Base-by-base conservation (phyloP, 2,797 vertebrate species). In the Danio choprae region DNA sequence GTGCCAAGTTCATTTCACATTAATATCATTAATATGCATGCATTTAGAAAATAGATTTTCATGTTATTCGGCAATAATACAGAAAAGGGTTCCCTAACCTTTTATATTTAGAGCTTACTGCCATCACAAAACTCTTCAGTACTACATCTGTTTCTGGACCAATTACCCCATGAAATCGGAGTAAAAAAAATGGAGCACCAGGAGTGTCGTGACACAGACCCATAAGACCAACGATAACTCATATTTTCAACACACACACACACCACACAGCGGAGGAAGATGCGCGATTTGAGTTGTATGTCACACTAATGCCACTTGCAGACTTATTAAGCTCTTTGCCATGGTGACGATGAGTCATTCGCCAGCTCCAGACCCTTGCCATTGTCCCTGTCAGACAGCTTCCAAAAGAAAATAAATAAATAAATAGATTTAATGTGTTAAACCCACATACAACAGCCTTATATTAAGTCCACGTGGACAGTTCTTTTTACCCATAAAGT, bases 321-420 rank as follows among this genome's bases (percentile, higher is more conserved):
- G 69, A 64, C 58, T 56, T 65, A 74, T 80, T 76, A 78, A 80
- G 55, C 65, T 59, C 67, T 60, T 80, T 80, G 71, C 82, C 65
- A 83, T 83, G 65, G 79, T n/a, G 68, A 83, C 72, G 18, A 74
- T 83, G 82, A 80, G 72, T 80, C 82, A 83, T 53, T 76, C 53
- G 11, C 58, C 67, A 51, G 40, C 36, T 69, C 80, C 64, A 63
- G 55, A 76, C 41, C 43, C 43, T 65, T 67, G 64, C 67, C n/a
- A 53, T 74, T 80, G 72, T 79, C 63, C 53, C 38, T n/a, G 22
- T 58, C 77, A 70, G 51, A 36, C 41, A 67, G 64, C 29, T 43
- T 65, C 38, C 38, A 41, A 46, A 41, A 20, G 41, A 65, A 58
- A 71, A 73, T 12, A 74, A 29, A 74, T 74, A 29, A 55, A 46